Evolutionary conservation across 2,888 invertebrate species (phyloP).

Genomic region (Vandiemenella viatica): DNA sequence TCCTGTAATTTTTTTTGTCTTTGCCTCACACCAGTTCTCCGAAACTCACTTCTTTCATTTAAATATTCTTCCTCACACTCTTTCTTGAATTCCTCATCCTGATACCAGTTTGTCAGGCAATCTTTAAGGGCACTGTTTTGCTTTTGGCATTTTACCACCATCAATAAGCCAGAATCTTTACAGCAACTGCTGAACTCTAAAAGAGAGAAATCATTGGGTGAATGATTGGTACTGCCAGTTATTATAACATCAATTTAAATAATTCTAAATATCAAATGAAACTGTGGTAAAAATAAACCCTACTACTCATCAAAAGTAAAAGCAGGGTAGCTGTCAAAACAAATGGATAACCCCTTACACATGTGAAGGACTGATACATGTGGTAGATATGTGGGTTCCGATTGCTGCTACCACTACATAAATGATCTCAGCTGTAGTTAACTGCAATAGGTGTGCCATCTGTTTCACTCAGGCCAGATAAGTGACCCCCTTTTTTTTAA

Average conservation of each 20-base stretch:
- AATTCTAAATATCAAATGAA: not conserved
- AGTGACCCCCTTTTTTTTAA: too few species aligned
- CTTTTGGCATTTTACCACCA: conserved; percentile 60
- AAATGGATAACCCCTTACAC: too few species aligned
- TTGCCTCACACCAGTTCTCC: conserved; percentile 54
- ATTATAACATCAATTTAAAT: not conserved
- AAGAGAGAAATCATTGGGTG: conserved; percentile 14
- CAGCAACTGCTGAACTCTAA: conserved; percentile 49
- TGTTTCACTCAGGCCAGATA: too few species aligned
- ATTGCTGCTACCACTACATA: too few species aligned
- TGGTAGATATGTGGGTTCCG: too few species aligned
- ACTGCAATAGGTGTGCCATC: too few species aligned
- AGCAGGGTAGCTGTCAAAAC: too few species aligned
- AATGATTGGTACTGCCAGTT: not conserved
- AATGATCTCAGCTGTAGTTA: too few species aligned
- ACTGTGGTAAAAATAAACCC: too few species aligned
- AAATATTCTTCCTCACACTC: conserved; percentile 68
- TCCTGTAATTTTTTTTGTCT: not conserved
- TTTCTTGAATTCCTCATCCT: conserved; percentile 55
- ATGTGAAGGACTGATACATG: too few species aligned
- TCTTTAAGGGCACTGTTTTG: conserved; percentile 51
- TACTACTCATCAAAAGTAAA: too few species aligned
- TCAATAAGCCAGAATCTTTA: conserved; percentile 43
- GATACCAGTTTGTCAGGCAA: conserved; percentile 63
- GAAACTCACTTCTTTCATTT: conserved; percentile 61